Evolutionary conservation across 2,888 invertebrate genomes (phyloP).

Genomic region (Melinopterus prodromus): DNA sequence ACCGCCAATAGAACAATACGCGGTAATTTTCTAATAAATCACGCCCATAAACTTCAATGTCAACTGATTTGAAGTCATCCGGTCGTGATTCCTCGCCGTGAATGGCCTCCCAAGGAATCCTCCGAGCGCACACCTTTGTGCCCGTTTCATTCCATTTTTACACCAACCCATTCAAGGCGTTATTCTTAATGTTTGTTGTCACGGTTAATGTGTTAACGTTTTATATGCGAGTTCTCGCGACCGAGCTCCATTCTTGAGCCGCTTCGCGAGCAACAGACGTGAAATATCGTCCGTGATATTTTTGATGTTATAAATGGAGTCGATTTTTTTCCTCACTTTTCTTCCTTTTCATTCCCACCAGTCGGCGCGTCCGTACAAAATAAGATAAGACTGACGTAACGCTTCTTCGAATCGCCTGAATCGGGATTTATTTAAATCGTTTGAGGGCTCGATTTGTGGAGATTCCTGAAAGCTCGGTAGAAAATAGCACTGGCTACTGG

Average conservation of each 20-base stretch:
- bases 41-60: not conserved
- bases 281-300: constrained; percentile 4
- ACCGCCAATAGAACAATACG: not conserved
- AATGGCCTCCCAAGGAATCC: not conserved
- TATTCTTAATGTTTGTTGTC: constrained; percentile 36
- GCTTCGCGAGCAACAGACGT: not conserved
- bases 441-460: not conserved
- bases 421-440: not conserved
- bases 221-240: constrained; percentile 26
- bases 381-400: constrained; percentile 4
- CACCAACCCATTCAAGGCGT: not conserved
- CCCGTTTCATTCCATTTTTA: not conserved
- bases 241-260: not conserved
- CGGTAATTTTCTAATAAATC: not conserved
- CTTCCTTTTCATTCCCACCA: not conserved
- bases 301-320: constrained; percentile 4
- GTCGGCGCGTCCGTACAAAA: not conserved
- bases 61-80: constrained; percentile 4
- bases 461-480: not conserved
- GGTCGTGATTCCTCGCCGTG: not conserved
- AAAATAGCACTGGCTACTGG: no score
- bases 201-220: constrained; percentile 36
- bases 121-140: not conserved
- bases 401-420: not conserved
- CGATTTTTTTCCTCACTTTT: not conserved